Conservation (phyloP, 2,888 invertebrate species). For the Ypsolopha scabrella region DNA sequence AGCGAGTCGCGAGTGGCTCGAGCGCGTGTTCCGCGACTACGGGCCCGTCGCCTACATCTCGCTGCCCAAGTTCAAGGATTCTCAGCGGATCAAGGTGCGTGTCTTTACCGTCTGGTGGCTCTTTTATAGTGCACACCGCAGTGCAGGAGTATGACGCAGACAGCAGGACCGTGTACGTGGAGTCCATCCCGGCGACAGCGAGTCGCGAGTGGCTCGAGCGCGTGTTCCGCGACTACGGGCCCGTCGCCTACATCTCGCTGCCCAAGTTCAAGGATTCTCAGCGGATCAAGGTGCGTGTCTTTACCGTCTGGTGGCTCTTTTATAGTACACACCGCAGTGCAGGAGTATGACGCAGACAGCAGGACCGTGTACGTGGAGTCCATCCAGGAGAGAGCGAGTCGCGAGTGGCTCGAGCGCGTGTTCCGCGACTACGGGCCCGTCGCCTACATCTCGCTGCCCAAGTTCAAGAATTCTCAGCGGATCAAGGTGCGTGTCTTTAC, state of each 20-base stretch:
- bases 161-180: conserved; percentile 87
- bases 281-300: conserved; percentile 74
- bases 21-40: conserved; percentile 84
- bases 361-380: conserved; percentile 91
- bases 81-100: conserved; percentile 76
- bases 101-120: too few species aligned
- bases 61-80: conserved; percentile 84
- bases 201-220: conserved; percentile 85
- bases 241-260: conserved; percentile 87
- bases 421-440: conserved; percentile 88
- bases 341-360: conserved; percentile 74
- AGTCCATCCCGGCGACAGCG: conserved; percentile 83
- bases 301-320: too few species aligned
- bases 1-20: conserved; percentile 86
- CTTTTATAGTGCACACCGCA: too few species aligned
- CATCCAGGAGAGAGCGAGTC: conserved; percentile 81
- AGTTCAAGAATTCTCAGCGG: conserved; percentile 79
- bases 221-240: conserved; percentile 86
- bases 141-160: conserved; percentile 74
- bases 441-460: conserved; percentile 90
- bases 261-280: conserved; percentile 84
- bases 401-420: conserved; percentile 83
- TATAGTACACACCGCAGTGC: too few species aligned
- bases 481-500: conserved; percentile 69
- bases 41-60: conserved; percentile 90